Percentiles rank a stretch among this genome's conserved stretches.
Conservation (phyloP, 2,888 invertebrate genomes). For the Euphydryas editha region DNA sequence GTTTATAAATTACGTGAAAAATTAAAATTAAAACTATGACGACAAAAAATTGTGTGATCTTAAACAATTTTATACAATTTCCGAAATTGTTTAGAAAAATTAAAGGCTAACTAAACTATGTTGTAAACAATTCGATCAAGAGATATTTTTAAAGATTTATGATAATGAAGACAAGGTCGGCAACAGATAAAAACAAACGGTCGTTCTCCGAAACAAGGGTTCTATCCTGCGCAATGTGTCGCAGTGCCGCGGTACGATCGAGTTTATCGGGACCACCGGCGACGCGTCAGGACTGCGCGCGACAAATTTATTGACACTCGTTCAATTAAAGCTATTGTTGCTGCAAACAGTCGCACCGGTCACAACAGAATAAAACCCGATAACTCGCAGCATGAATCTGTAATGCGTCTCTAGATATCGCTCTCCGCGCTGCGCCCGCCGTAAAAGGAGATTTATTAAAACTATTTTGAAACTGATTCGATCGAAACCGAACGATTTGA, state of each 20-base stretch:
- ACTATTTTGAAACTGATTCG: constrained; percentile 84
- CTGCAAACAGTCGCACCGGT: constrained; percentile 69
- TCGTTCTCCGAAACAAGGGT: constrained; percentile 66
- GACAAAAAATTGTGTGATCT: background rate
- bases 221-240: constrained; percentile 67
- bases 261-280: constrained; percentile 78
- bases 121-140: constrained; percentile 62
- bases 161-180: constrained; percentile 74
- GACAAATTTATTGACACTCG: constrained; percentile 84
- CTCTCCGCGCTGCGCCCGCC: constrained; percentile 66
- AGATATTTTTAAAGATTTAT: constrained; percentile 68
- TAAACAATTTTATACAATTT: background rate
- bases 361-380: constrained; percentile 80
- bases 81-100: background rate
- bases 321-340: constrained; percentile 83
- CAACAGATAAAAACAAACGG: constrained; percentile 76
- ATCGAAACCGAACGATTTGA: constrained; percentile 83
- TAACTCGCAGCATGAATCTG: constrained; percentile 77
- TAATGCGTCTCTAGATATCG: constrained; percentile 72
- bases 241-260: constrained; percentile 56
- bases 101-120: constrained; percentile 52
- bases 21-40: background rate
- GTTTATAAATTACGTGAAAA: background rate
- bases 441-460: constrained; percentile 84
- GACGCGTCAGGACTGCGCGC: constrained; percentile 62